Base-by-base conservation (phyloP, 1,140 invertebrate species). In the Goniozus legneri region DNA sequence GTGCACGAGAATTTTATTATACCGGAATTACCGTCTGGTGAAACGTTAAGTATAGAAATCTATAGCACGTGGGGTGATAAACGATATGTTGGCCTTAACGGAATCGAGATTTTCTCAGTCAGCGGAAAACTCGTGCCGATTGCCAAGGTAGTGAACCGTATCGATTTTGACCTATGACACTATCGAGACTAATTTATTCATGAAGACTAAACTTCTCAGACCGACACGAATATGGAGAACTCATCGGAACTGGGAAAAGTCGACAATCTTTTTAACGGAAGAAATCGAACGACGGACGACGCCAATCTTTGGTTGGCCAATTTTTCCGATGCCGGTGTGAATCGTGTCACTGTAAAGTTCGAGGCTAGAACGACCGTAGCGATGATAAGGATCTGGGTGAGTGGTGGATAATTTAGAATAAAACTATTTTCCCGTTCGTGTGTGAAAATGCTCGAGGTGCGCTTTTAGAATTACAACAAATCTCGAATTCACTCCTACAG, bases 401-500 rank as follows among this genome's bases (percentile, higher is more conserved):
- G 74, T 64, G n/a, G 33, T 45, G n/a, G 34, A 20, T 39, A 44
- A 48, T 44, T 44, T 47, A 57, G n/a, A 33, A 18, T 39, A 22
- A 41, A 19, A 45, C 48, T 32, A 8, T 39, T 14, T 47, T 21
- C 20, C 14, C 2, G 27, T 42, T 8, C 31, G n/a, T 50, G 13
- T 32, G 0, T 20, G 13, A 52, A 30, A 49, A 37, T 44, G 12
- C 44, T 20, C 24, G 34, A 44, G 27, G 44, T 47, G 47, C 44
- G 24, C 46, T 74, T 80, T 35, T 69, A 91, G 88, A 92, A 92
- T 69, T 92, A 92, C 61, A 92, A 92, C 65, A 91, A 91, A 69
- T 91, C 88, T 1, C 75, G 88, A 49, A 90, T 91, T 50, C 86
- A 91, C 75, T 89, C 87, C 1, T 83, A 83, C 48, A 78, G 88